Conservation (phyloP, 2,797 vertebrate genomes). For the Protonibea diacanthus region DNA sequence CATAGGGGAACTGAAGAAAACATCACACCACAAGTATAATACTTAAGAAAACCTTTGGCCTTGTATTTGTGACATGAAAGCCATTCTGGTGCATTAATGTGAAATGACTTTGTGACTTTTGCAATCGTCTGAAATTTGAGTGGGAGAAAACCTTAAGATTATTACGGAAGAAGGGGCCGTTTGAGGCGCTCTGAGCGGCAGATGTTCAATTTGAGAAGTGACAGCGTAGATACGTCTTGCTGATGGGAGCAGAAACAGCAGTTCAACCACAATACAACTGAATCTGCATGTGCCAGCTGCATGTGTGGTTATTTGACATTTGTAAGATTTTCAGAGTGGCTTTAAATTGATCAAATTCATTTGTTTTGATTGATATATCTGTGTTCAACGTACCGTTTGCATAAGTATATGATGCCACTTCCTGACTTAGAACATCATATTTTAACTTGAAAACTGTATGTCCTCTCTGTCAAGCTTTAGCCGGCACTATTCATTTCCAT, state of each 20-base stretch:
- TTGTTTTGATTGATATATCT: slow-evolving; percentile 54
- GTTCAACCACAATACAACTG: slow-evolving; percentile 38
- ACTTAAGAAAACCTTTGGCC: slow-evolving; percentile 1
- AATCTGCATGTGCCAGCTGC: slow-evolving; percentile 25
- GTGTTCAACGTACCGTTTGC: not conserved
- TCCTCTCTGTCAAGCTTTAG: slow-evolving; percentile 62
- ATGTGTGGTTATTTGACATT: slow-evolving; percentile 42
- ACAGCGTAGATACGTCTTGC: slow-evolving; percentile 52
- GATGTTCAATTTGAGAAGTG: slow-evolving; percentile 63
- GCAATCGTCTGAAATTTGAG: slow-evolving; percentile 54
- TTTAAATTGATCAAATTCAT: slow-evolving; percentile 47
- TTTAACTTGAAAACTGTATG: slow-evolving; percentile 58
- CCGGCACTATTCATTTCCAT: slow-evolving; percentile 68
- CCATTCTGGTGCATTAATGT: slow-evolving; percentile 35
- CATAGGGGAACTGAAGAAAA: not conserved
- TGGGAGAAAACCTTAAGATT: slow-evolving; percentile 41
- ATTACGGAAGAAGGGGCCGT: slow-evolving; percentile 40
- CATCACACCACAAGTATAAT: slow-evolving; percentile 7
- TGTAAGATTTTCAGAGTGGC: slow-evolving; percentile 26
- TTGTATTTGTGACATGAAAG: slow-evolving; percentile 26
- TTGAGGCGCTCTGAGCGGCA: slow-evolving; percentile 53
- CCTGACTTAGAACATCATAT: slow-evolving; percentile 35
- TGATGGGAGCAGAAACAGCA: slow-evolving; percentile 56
- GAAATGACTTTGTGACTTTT: slow-evolving; percentile 30
- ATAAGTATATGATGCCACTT: slow-evolving; percentile 45